Evolutionary conservation across 1,140 invertebrate species (phyloP), one percentile per base, ranked within the genome.

Genomic region (Daktulosphaira vitifoliae): DNA sequence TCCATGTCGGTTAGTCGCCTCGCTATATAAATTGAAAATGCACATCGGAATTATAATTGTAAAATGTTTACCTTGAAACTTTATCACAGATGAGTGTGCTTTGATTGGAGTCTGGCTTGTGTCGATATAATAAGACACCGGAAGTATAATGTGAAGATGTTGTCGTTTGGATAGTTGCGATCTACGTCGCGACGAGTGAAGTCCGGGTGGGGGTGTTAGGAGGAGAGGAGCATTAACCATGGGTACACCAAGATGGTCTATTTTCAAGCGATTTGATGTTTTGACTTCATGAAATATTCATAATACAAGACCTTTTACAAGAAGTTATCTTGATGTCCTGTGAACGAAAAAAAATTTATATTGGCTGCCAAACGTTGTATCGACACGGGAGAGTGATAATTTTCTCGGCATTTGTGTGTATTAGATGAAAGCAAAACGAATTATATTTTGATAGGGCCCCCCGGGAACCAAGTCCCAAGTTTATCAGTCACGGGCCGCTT

Each of bases 261-360:
- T 6, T 38, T 59, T 46, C 38, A 11, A 22, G 25, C 38, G n/a
- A 56, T 59, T 46, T 46, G 54, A 46, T 46, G n/a, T n/a, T 33
- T 59, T 29, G 54, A 29, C n/a, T 15, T 46, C 39, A 59, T 59
- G 23, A 46, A 59, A 59, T 59, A 59, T 59, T 59, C 54, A 29
- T 59, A 11, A 9, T 33, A 29, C 39, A 26, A 26, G 29, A 11
- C 29, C n/a, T 44, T 9, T 56, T 22, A 25, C 16, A 9, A 23
- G 25, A 39, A 29, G 15, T 15, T 16, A 39, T 37, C 33, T 33
- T 42, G 38, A 8, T 37, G 23, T 1, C 22, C 53, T 3, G n/a
- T 7, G n/a, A 7, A 44, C 5, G 15, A 16, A 44, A 16, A 44
- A 16, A 23, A 25, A 2, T n/a, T 23, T 6, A 15, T 6, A 33